A percentile compares a stretch with the other conserved stretches of the same genome.
Evolutionary conservation across 2,797 vertebrate genomes (phyloP).

Genomic region (Poeciliopsis paucimaculata): DNA sequence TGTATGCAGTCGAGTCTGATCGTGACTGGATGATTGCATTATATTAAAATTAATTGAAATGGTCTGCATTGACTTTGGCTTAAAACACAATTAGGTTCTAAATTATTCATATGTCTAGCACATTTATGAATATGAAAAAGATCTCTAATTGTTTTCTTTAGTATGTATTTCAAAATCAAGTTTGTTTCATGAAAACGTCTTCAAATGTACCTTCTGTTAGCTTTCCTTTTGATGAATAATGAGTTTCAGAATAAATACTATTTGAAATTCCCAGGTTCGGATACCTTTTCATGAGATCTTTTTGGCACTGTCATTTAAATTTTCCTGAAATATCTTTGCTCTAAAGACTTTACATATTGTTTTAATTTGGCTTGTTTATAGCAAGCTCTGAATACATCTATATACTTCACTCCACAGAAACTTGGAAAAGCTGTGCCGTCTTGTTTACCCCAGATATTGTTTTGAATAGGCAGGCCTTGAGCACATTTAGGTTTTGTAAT

Average conservation of each 20-base stretch:
- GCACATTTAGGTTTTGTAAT: conserved; percentile 66
- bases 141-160: neutral
- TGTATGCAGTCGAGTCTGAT: neutral
- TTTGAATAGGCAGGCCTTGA: conserved; percentile 50
- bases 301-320: neutral
- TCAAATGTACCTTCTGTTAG: neutral
- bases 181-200: neutral
- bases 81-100: neutral
- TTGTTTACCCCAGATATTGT: conserved; percentile 62
- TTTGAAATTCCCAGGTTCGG: neutral
- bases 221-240: conserved; percentile 12
- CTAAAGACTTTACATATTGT: neutral
- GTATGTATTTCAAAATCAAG: neutral
- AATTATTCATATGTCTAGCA: neutral
- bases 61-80: neutral
- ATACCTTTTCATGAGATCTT: neutral
- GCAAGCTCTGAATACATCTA: conserved; percentile 9
- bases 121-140: neutral
- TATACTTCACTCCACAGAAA: conserved; percentile 25
- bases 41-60: neutral
- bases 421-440: conserved; percentile 42
- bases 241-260: no score
- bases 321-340: neutral
- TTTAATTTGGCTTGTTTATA: neutral
- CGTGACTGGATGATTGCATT: neutral